These are phyloP conservation scores for Ictidomys tridecemlineatus DNA, from an alignment of 2,113 vertebrate species.

Conservation along the genomic window DNA sequence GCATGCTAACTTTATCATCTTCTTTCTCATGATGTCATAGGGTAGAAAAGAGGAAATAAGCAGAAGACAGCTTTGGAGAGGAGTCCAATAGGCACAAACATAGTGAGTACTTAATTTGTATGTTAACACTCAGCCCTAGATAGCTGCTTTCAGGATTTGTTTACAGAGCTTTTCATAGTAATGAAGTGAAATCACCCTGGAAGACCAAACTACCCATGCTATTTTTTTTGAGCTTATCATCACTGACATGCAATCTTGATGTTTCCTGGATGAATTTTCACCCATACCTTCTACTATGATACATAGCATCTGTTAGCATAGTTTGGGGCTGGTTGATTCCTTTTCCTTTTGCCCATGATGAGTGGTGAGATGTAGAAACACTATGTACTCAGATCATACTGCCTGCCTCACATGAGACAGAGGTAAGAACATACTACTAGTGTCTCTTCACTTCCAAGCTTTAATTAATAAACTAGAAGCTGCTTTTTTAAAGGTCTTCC, in stretches of 20 bases:
- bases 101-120: background rate
- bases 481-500: background rate
- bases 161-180: background rate
- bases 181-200: background rate
- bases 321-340: background rate
- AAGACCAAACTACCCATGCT: background rate
- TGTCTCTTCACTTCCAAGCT: background rate
- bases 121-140: background rate
- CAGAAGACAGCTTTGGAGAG: too few relatives aligned
- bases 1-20: background rate
- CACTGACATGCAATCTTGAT: conserved; percentile 40
- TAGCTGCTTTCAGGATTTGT: background rate
- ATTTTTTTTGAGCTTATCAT: conserved; percentile 60
- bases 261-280: conserved; percentile 51
- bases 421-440: background rate
- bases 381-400: background rate
- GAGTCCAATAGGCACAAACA: background rate
- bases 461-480: background rate
- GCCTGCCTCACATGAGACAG: background rate
- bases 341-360: conserved; percentile 25
- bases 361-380: background rate
- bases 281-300: conserved; percentile 38
- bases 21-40: background rate
- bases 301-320: conserved; percentile 32
- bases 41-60: background rate